phyloP scores from a whole-genome alignment of 2,888 invertebrate genomes.

The Himalopsyche anomala region DNA sequence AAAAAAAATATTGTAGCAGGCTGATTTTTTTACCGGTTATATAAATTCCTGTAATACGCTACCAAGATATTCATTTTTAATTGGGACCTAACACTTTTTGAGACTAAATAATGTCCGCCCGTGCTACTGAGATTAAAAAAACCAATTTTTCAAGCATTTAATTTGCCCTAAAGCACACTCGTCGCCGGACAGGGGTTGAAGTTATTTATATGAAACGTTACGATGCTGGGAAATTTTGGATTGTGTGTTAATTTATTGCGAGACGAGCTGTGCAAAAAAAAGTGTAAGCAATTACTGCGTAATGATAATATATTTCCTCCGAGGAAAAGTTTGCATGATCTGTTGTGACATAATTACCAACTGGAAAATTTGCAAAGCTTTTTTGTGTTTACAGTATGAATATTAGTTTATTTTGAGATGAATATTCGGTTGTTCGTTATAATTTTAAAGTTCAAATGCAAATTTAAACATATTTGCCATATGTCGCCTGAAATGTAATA shows the following conservation, averaged over 20 bases:
- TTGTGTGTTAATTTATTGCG: slow-evolving; percentile 24
- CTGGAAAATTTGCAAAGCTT: too few relatives aligned
- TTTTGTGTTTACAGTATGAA: too few relatives aligned
- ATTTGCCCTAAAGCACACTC: slow-evolving; percentile 40
- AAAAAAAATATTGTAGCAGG: not conserved
- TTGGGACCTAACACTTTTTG: slow-evolving; percentile 36
- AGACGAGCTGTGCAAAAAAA: not conserved
- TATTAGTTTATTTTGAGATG: too few relatives aligned
- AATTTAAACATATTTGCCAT: too few relatives aligned
- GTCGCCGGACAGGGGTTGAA: slow-evolving; percentile 1
- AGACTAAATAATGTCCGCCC: slow-evolving; percentile 38
- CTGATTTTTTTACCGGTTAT: not conserved
- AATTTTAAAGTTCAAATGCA: too few relatives aligned
- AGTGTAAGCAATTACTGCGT: not conserved
- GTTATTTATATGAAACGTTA: slow-evolving; percentile 27
- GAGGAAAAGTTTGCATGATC: too few relatives aligned
- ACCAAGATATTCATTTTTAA: slow-evolving; percentile 6
- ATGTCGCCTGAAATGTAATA: too few relatives aligned
- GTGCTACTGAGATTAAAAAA: slow-evolving; percentile 28
- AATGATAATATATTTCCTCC: not conserved
- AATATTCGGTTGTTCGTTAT: too few relatives aligned
- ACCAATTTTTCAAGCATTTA: slow-evolving; percentile 36
- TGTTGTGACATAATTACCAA: too few relatives aligned
- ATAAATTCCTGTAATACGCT: not conserved
- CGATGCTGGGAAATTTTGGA: slow-evolving; percentile 24